Evolutionary conservation across 92 coral and sea anemone genomes (phyloP).

Genomic region (Palythoa caribaeorum): DNA sequence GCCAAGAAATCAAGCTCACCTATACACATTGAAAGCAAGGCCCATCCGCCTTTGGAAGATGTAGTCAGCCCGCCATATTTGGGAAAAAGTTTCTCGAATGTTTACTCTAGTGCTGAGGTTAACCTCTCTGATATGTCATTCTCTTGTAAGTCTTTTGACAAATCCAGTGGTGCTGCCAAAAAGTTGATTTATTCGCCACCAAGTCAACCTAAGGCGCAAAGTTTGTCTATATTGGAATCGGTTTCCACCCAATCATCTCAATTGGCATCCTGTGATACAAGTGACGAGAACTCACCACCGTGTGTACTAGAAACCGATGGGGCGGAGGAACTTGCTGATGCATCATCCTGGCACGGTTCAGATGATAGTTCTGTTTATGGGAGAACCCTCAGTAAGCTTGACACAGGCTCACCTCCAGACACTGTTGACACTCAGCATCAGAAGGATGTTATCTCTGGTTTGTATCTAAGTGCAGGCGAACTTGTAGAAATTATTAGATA

Average conservation of each 20-base stretch:
- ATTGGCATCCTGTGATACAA: slow-evolving; percentile 27
- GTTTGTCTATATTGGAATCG: slow-evolving; percentile 18
- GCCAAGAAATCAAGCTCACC: slow-evolving; percentile 3
- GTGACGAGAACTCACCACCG: slow-evolving; percentile 77
- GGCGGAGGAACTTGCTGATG: slow-evolving; percentile 81
- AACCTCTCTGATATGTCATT: slow-evolving; percentile 80
- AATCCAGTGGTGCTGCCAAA: slow-evolving; percentile 37
- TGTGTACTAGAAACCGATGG: slow-evolving; percentile 77
- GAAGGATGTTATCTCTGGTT: slow-evolving; percentile 32
- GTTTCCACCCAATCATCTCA: neutral
- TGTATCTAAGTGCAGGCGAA: neutral
- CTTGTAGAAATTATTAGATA: too few relatives aligned
- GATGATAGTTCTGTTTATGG: slow-evolving; percentile 52
- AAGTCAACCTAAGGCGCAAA: slow-evolving; percentile 4
- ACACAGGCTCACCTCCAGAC: slow-evolving; percentile 54
- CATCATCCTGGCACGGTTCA: slow-evolving; percentile 75
- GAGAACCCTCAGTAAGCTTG: slow-evolving; percentile 68
- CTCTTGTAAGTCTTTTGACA: slow-evolving; percentile 78
- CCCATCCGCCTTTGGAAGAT: slow-evolving; percentile 17
- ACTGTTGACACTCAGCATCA: slow-evolving; percentile 49
- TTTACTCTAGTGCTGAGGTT: slow-evolving; percentile 76
- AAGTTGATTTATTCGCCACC: slow-evolving; percentile 41
- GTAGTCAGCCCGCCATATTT: slow-evolving; percentile 27
- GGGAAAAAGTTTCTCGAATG: slow-evolving; percentile 60
- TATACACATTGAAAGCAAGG: neutral